Evolutionary conservation across 2,113 vertebrate species (phyloP).

Genomic region (Bettongia penicillata): DNA sequence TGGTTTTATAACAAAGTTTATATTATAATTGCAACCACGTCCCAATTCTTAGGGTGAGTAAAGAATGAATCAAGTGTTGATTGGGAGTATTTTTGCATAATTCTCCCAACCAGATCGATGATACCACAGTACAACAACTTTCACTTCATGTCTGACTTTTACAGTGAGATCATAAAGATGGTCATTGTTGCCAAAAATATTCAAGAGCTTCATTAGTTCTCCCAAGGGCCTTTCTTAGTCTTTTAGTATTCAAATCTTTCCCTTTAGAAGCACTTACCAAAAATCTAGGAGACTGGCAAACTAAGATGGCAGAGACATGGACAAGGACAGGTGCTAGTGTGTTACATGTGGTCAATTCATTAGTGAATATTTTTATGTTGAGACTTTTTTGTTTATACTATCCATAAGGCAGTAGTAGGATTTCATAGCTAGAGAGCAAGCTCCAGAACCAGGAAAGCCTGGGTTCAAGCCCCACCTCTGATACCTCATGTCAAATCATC

Average conservation of each 20-base stretch:
- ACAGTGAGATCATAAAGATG: not conserved
- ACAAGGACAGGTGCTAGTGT: too few species aligned
- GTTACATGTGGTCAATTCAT: not conserved
- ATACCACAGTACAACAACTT: not conserved
- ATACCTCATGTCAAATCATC: not conserved
- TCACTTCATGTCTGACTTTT: not conserved
- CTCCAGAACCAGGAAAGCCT: not conserved
- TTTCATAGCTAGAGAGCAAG: not conserved
- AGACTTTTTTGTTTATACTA: not conserved
- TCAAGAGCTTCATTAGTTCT: not conserved
- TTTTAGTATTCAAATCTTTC: not conserved
- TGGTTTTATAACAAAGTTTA: not conserved
- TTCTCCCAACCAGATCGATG: not conserved
- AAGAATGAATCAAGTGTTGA: not conserved
- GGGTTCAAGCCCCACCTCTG: not conserved
- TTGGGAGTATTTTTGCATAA: not conserved
- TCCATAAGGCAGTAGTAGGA: not conserved
- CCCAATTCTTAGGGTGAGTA: not conserved
- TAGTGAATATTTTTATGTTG: not conserved
- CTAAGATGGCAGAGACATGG: not conserved
- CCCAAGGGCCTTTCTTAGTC: not conserved
- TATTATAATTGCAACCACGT: not conserved
- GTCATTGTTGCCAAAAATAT: not conserved
- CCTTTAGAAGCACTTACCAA: not conserved
- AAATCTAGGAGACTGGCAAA: not conserved